Conservation (phyloP, 1,140 invertebrate species). For the Lasioglossum baleicum region DNA sequence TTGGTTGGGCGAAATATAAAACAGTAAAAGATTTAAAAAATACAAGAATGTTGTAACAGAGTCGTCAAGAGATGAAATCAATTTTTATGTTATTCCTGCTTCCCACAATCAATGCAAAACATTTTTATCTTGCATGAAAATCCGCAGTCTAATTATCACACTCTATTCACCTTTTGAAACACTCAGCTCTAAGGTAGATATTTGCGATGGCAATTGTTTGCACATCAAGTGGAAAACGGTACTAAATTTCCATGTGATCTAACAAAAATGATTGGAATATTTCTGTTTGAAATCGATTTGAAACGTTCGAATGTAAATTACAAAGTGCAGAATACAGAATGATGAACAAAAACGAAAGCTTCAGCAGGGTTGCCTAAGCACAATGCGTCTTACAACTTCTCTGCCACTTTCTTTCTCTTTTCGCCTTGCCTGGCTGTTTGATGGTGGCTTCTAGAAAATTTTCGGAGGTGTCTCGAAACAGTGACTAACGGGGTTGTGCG, state of each 20-base stretch:
- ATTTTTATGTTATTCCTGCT: too few relatives aligned
- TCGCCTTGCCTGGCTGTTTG: slow-evolving; percentile 51
- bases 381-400: slow-evolving; percentile 17
- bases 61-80: too few relatives aligned
- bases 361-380: slow-evolving; percentile 25
- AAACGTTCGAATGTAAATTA: not conserved
- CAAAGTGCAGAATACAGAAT: not conserved
- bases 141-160: too few relatives aligned
- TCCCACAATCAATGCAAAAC: too few relatives aligned
- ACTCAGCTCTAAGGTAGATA: too few relatives aligned
- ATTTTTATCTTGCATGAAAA: too few relatives aligned
- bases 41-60: too few relatives aligned
- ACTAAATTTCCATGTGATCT: not conserved
- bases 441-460: slow-evolving; percentile 56
- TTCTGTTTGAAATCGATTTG: too few relatives aligned
- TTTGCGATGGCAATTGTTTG: not conserved
- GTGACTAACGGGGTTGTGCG: slow-evolving; percentile 74
- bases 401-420: slow-evolving; percentile 39
- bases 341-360: not conserved
- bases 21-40: too few relatives aligned
- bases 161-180: too few relatives aligned
- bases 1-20: too few relatives aligned
- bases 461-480: slow-evolving; percentile 63
- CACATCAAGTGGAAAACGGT: not conserved
- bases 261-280: not conserved